Evolutionary conservation across 2,113 vertebrate genomes (phyloP), one percentile per base, ranked within the genome.

Genomic region (Trachemys scripta): DNA sequence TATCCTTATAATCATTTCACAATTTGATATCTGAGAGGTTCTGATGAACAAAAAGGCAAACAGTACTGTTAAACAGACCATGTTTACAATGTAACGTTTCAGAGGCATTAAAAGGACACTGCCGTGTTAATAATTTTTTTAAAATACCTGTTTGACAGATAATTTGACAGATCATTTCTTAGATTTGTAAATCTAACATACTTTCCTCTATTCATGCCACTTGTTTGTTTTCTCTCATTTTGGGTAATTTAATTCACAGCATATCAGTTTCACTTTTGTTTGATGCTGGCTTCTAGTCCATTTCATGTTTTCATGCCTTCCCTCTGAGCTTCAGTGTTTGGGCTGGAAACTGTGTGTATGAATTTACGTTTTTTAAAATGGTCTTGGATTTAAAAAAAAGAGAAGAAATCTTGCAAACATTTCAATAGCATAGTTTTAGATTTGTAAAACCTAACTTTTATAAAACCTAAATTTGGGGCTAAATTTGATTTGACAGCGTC

Each of bases 401-500:
- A 95, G 84, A 85, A 16, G 25, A 56, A 11, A 54, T 89, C 80
- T 57, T 59, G 24, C 31, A 89, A 91, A 35, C 47, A 31, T 95
- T 94, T 87, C 47, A 8, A 53, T 86, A 90, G 3, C 16, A 90
- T 83, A 2, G 1, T 79, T 24, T 79, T n/a, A 89, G 54, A 69
- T 94, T 93, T 79, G 31, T 83, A 42, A 92, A 90, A 93, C 80
- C 13, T 85, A 57, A 25, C 50, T 78, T 82, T 85, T 91, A 9
- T 4, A 47, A 91, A 88, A 88, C 53, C 22, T 84, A 62, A 81
- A 82, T n/a, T 35, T 16, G n/a, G 65, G 19, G 35, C 9, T 16
- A 81, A 45, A 14, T 13, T 90, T 80, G 65, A 72, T 78, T 80
- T 94, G 29, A 79, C 90, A 17, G 31, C 90, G 47, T 91, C 87